phyloP scores from a whole-genome alignment of 2,113 vertebrate species.

The Chaetodon trifascialis region DNA sequence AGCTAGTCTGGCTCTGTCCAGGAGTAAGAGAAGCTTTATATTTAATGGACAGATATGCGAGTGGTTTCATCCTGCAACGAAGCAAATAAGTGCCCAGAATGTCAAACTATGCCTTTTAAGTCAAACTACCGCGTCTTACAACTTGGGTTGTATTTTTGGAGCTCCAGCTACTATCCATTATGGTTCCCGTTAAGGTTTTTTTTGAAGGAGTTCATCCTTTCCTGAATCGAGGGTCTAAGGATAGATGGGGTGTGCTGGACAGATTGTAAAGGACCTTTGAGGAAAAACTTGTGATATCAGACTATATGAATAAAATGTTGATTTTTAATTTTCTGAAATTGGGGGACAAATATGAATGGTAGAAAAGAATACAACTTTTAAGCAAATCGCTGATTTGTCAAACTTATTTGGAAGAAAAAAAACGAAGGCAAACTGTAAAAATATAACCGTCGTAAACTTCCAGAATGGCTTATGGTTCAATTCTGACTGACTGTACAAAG shows the following conservation, averaged over 20 bases:
- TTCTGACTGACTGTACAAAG: too few relatives aligned
- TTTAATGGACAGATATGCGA: neutral
- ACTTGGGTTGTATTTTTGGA: neutral
- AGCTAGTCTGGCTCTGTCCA: neutral
- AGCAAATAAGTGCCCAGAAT: neutral
- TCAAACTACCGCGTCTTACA: neutral
- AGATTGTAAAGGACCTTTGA: neutral
- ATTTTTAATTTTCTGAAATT: too few relatives aligned
- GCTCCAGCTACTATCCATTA: neutral
- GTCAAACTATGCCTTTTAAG: neutral
- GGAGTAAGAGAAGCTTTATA: neutral
- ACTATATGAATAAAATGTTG: too few relatives aligned
- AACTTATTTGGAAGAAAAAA: neutral
- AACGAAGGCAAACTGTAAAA: neutral
- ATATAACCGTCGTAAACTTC: too few relatives aligned
- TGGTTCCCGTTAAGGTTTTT: neutral
- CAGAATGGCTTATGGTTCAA: too few relatives aligned
- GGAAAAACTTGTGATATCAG: too few relatives aligned
- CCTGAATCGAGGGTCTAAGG: neutral
- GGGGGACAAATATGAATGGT: neutral
- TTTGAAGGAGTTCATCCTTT: neutral
- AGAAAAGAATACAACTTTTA: neutral
- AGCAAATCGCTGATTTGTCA: neutral
- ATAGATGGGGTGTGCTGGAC: neutral
- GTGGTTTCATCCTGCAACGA: neutral